Percentiles rank a stretch among this genome's conserved stretches.
Conservation (phyloP, 2,888 invertebrate species). For the Cheilosia scutellata region DNA sequence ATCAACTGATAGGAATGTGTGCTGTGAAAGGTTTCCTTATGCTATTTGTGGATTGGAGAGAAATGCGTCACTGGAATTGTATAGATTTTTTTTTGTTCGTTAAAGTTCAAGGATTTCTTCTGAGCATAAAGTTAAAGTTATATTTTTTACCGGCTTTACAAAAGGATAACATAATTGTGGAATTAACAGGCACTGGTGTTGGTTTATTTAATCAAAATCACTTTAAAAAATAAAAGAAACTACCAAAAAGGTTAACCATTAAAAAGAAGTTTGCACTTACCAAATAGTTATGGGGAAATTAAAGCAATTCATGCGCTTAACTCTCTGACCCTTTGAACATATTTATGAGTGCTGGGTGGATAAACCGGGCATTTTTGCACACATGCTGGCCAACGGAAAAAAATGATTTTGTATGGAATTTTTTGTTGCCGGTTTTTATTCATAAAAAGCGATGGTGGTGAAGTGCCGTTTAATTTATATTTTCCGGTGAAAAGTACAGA, state of each 20-base stretch:
- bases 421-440: constrained; percentile 5
- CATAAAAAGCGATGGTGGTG: constrained; percentile 47
- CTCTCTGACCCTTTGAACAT: constrained; percentile 14
- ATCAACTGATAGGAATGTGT: neutral
- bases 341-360: constrained; percentile 36
- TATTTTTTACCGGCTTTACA: neutral
- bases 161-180: too few species aligned
- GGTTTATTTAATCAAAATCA: neutral
- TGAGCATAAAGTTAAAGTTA: neutral
- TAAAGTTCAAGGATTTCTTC: neutral
- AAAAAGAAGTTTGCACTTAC: too few species aligned
- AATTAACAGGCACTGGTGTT: too few species aligned
- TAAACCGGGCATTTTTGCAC: constrained; percentile 24
- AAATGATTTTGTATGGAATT: neutral
- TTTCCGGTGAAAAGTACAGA: constrained; percentile 58
- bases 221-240: neutral
- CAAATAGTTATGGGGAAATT: constrained; percentile 13
- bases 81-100: neutral
- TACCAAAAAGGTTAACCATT: too few species aligned
- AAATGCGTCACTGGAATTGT: constrained; percentile 43
- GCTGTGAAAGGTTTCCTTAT: constrained; percentile 4
- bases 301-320: neutral
- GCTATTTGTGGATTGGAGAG: neutral
- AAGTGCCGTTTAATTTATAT: constrained; percentile 66
- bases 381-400: constrained; percentile 14